Evolutionary conservation across 92 coral and sea anemone species (phyloP).

Genomic region (Pocillopora grandis): DNA sequence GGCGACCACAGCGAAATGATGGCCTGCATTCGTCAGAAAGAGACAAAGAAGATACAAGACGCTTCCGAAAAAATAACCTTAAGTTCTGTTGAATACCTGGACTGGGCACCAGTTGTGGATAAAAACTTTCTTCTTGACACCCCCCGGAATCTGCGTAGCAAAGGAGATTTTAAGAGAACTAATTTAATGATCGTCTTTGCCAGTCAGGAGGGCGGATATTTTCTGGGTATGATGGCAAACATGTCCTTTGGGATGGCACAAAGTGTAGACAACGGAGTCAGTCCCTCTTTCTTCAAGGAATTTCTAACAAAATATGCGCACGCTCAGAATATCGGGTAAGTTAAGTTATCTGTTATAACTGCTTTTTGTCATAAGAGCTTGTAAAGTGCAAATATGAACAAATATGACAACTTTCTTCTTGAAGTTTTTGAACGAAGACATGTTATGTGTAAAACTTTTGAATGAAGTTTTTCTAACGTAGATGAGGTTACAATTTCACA

Average conservation of each 20-base stretch:
- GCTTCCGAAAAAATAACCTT: background rate
- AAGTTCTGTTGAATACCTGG: background rate
- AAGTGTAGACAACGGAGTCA: conserved; percentile 25
- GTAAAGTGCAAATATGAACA: too few species aligned
- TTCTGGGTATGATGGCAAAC: conserved; percentile 5
- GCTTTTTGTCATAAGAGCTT: too few species aligned
- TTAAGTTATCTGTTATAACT: too few species aligned
- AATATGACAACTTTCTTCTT: too few species aligned
- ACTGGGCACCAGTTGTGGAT: conserved; percentile 62
- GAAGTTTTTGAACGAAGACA: background rate
- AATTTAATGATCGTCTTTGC: conserved; percentile 44
- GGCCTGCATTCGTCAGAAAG: conserved; percentile 30
- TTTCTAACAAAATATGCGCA: conserved; percentile 16
- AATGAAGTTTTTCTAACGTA: background rate
- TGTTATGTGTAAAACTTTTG: background rate
- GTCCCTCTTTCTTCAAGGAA: conserved; percentile 19
- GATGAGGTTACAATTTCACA: too few species aligned
- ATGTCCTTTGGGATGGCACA: conserved; percentile 7
- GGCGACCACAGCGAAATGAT: conserved; percentile 18
- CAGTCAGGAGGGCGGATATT: conserved; percentile 38
- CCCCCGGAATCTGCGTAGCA: conserved; percentile 30
- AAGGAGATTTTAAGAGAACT: conserved; percentile 26
- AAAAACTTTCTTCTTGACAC: conserved; percentile 47
- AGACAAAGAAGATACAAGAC: conserved; percentile 19
- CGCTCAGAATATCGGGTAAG: conserved; percentile 2